Conservation (phyloP, 1,140 invertebrate species). For the Drosophila ficusphila region DNA sequence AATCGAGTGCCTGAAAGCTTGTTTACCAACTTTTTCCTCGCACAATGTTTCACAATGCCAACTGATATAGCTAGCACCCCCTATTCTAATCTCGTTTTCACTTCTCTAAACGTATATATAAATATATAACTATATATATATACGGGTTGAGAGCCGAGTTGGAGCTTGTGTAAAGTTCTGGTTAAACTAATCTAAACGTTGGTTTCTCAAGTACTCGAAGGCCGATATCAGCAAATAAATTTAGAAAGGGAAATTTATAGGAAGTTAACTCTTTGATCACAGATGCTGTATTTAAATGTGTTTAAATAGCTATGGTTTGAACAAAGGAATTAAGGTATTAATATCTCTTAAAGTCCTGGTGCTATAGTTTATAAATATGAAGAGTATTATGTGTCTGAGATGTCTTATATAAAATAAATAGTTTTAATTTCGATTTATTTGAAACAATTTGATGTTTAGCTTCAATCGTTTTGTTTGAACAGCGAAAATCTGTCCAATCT, state of each 20-base stretch:
- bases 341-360: no score
- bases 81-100: conserved; percentile 1
- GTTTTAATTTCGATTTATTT: no score
- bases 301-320: no score
- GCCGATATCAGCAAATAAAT: conserved; percentile 10
- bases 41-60: conserved; percentile 37
- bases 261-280: no score
- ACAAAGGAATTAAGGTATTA: no score
- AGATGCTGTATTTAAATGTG: no score
- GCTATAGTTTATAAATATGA: no score
- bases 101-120: background rate
- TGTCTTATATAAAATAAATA: no score
- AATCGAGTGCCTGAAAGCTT: conserved; percentile 30
- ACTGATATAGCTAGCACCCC: background rate
- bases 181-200: conserved; percentile 1
- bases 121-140: background rate
- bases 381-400: no score
- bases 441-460: no score
- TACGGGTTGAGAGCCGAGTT: background rate
- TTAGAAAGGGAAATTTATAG: conserved; percentile 5
- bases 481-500: background rate
- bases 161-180: background rate
- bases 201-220: conserved; percentile 26
- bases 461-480: background rate
- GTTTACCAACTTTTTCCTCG: conserved; percentile 44